Percentiles rank a stretch among this genome's conserved stretches.
phyloP scores from a whole-genome alignment of 2,888 invertebrate genomes.

The Xylocampa areola region DNA sequence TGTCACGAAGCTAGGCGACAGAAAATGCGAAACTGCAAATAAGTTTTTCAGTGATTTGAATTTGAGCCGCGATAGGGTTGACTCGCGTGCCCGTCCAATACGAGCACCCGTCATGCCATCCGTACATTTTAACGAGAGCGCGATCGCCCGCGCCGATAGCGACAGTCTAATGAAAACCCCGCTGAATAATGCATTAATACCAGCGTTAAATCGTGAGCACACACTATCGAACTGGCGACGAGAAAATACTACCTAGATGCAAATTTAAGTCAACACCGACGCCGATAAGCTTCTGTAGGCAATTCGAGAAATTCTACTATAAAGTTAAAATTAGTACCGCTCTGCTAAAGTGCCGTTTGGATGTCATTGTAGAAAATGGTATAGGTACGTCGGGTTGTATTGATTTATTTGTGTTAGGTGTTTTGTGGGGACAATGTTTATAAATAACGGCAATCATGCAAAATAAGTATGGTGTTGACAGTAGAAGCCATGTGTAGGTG shows the following conservation, averaged over 20 bases:
- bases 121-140: conserved; percentile 88
- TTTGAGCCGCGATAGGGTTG: conserved; percentile 71
- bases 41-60: conserved; percentile 69
- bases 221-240: conserved; percentile 82
- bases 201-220: conserved; percentile 89
- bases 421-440: conserved; percentile 56
- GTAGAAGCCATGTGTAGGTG: conserved; percentile 60
- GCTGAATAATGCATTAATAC: conserved; percentile 90
- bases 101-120: conserved; percentile 88
- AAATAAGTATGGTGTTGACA: conserved; percentile 65
- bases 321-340: conserved; percentile 72
- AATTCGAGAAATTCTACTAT: conserved; percentile 77
- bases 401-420: conserved; percentile 65
- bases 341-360: conserved; percentile 58
- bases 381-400: conserved; percentile 61
- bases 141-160: conserved; percentile 85
- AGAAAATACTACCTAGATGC: conserved; percentile 83
- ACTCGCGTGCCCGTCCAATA: conserved; percentile 75
- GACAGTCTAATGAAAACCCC: conserved; percentile 88
- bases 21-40: conserved; percentile 63
- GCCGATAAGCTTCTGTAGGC: conserved; percentile 82
- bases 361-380: conserved; percentile 68
- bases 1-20: conserved; percentile 59
- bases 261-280: conserved; percentile 85
- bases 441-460: conserved; percentile 66